Percentiles rank a stretch among this genome's conserved stretches.
Evolutionary conservation across 2,888 invertebrate species (phyloP).

Genomic region (Ditylenchus weischeri): DNA sequence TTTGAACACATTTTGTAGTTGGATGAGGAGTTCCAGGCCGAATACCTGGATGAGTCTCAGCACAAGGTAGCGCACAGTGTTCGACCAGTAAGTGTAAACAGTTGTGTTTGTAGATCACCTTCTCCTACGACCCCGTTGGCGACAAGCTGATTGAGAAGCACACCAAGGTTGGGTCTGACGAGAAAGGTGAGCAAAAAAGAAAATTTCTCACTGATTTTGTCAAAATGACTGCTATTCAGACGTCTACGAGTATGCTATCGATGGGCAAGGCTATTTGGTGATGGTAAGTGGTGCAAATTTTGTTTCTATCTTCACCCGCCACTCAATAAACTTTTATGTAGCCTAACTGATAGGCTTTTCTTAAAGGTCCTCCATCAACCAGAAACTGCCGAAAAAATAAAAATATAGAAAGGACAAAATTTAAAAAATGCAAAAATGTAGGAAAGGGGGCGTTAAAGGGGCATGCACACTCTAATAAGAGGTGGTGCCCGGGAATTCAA

Average conservation of each 20-base stretch:
- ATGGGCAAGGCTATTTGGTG: slow-evolving; percentile 40
- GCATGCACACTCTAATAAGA: too few relatives aligned
- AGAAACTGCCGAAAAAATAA: too few relatives aligned
- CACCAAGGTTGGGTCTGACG: slow-evolving; percentile 29
- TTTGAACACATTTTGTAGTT: slow-evolving; percentile 28
- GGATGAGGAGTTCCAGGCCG: slow-evolving; percentile 49
- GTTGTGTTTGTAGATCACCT: slow-evolving; percentile 35
- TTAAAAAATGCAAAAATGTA: too few relatives aligned
- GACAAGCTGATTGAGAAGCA: slow-evolving; percentile 36
- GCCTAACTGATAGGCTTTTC: neutral
- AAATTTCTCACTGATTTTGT: too few relatives aligned
- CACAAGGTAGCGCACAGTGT: slow-evolving; percentile 41
- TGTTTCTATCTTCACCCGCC: neutral
- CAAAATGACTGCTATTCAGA: slow-evolving; percentile 25
- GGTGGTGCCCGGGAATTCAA: too few relatives aligned
- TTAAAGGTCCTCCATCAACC: neutral
- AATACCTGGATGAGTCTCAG: slow-evolving; percentile 51
- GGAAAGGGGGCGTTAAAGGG: too few relatives aligned
- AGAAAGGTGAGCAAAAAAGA: slow-evolving; percentile 29
- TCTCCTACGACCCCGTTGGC: slow-evolving; percentile 29
- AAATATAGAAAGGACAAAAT: too few relatives aligned
- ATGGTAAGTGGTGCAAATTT: slow-evolving; percentile 34
- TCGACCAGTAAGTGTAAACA: neutral
- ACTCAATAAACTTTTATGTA: neutral
- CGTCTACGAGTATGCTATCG: slow-evolving; percentile 52